Evolutionary conservation across 2,113 vertebrate genomes (phyloP), one percentile per base, ranked within the genome.

Genomic region (Mionectes macconnelli): DNA sequence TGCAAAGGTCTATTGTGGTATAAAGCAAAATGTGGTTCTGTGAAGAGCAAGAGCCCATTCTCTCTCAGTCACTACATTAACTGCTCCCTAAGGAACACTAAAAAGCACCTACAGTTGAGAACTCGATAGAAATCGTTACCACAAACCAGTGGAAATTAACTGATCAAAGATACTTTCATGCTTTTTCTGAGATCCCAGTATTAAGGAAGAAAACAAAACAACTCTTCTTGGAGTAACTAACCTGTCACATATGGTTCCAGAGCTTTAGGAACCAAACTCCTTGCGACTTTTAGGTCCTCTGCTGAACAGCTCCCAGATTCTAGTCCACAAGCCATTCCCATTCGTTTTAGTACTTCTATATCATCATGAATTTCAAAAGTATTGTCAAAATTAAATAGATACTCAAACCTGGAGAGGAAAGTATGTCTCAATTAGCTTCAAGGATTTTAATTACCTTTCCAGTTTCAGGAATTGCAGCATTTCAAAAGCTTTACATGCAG

Each of bases 361-460:
- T 99, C 99, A 55, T 99, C 99, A 4, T 99, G 99, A 96, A 99
- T 99, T 98, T 99, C 99, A 97, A 99, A 99, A 94, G 99, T 99
- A 97, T 99, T 99, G 98, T 99, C 99, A 47, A 99, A 99, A 96
- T 99, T 99, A 97, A 99, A 99, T 95, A 99, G 98, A 96, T 99
- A 99, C 96, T 99, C 99, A 78, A 99, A 99, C 95, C 99, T 99
- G 97, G 7, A 93, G 53, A 82, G 15, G 63, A 57, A 92, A 73
- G 91, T 85, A 56, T 1, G 6, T 53, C 47, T 88, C 60, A 40
- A 22, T 95, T 90, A 95, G 73, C 17, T 82, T 91, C 37, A 66
- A 15, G 24, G 44, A 73, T 33, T 86, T 69, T 15, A 77, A 76
- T 31, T 60, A 81, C 10, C 31, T 75, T 94, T 62, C 42, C 20